phyloP scores from a whole-genome alignment of 2,113 vertebrate genomes.

The Neomonachus schauinslandi region DNA sequence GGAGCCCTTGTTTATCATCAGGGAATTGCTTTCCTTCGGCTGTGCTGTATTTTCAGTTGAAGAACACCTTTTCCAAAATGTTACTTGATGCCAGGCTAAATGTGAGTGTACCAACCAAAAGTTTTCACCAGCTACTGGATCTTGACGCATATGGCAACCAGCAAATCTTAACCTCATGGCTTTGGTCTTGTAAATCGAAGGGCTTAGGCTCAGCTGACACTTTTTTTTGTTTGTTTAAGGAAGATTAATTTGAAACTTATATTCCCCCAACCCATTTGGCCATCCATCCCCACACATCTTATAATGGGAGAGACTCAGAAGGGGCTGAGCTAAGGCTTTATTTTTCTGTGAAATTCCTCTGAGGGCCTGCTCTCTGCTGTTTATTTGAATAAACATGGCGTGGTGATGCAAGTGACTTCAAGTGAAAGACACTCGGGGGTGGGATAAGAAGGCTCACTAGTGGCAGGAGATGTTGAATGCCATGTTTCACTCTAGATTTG shows the following conservation, averaged over 20 bases:
- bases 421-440: constrained; percentile 60
- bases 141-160: constrained; percentile 58
- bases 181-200: constrained; percentile 69
- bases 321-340: background rate
- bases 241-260: constrained; percentile 67
- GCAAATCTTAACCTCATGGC: constrained; percentile 47
- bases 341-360: constrained; percentile 43
- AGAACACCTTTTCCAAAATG: constrained; percentile 56
- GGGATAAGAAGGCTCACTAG: constrained; percentile 47
- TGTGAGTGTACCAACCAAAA: constrained; percentile 61
- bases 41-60: constrained; percentile 68
- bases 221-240: constrained; percentile 65
- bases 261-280: constrained; percentile 28
- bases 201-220: background rate
- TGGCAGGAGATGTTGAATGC: constrained; percentile 40
- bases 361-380: constrained; percentile 56
- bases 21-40: constrained; percentile 57
- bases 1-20: constrained; percentile 7
- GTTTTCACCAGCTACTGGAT: constrained; percentile 51
- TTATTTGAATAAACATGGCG: constrained; percentile 75
- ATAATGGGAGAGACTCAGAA: constrained; percentile 41
- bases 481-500: constrained; percentile 59
- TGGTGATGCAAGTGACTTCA: constrained; percentile 63
- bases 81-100: constrained; percentile 56
- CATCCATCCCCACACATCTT: background rate